Conservation (phyloP, 2,888 invertebrate species). For the Lepidonotus clava region DNA sequence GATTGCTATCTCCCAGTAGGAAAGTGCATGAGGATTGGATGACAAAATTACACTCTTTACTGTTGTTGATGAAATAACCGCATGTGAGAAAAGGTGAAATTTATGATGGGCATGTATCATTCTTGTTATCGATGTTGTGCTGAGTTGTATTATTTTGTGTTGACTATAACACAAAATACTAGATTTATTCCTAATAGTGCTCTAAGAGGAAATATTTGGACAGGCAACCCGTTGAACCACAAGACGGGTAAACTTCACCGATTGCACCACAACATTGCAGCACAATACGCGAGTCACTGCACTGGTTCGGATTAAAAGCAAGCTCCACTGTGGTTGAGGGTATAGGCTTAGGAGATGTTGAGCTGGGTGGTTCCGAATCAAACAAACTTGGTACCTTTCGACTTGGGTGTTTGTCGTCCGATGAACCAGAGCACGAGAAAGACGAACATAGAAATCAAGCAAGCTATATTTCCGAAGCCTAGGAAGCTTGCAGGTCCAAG, state of each 20-base stretch:
- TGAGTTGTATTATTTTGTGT: too few species aligned
- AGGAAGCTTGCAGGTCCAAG: constrained; percentile 80
- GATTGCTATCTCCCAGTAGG: too few species aligned
- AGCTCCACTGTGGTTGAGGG: constrained; percentile 7
- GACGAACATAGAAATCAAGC: constrained; percentile 75
- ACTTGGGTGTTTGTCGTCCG: constrained; percentile 78
- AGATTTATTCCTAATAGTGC: too few species aligned
- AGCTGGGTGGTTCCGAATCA: constrained; percentile 5
- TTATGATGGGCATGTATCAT: too few species aligned
- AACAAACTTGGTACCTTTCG: constrained; percentile 73
- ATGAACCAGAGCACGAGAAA: constrained; percentile 75
- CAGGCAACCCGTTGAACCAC: too few species aligned
- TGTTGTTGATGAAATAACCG: too few species aligned
- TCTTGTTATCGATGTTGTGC: too few species aligned
- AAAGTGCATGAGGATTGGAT: too few species aligned
- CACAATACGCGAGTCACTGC: background rate
- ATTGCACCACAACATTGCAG: constrained; percentile 35
- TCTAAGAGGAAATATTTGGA: too few species aligned
- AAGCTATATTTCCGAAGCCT: constrained; percentile 77
- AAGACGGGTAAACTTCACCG: background rate
- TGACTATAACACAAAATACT: too few species aligned
- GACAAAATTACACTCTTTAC: too few species aligned
- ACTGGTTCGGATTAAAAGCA: background rate
- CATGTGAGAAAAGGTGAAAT: too few species aligned
- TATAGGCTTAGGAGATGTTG: background rate